Evolutionary conservation across 2,113 vertebrate genomes (phyloP).

Genomic region (Hydropotes inermis): DNA sequence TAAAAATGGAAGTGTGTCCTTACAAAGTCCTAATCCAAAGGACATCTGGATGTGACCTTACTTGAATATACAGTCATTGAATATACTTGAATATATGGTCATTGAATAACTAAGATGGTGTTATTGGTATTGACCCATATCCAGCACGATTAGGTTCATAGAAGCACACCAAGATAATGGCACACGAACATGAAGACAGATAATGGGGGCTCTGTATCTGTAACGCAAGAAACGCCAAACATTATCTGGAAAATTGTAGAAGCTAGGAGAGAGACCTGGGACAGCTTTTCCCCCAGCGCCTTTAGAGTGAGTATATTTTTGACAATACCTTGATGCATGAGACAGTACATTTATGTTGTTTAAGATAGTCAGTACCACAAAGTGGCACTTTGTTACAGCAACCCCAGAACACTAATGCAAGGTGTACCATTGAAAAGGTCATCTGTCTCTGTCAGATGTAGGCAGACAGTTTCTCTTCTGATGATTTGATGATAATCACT

Average conservation of each 20-base stretch:
- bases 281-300: rapidly evolving
- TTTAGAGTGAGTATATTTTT: background rate
- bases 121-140: background rate
- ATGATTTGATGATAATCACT: background rate
- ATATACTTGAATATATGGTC: background rate
- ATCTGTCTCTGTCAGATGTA: background rate
- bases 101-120: background rate
- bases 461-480: background rate
- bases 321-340: background rate
- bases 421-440: rapidly evolving
- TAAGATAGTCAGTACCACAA: background rate
- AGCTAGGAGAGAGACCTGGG: background rate
- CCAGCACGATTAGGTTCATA: background rate
- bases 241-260: background rate
- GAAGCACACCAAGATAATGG: background rate
- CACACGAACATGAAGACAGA: background rate
- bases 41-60: background rate
- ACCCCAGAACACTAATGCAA: background rate
- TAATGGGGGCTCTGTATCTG: background rate
- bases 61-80: background rate
- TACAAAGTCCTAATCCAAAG: background rate
- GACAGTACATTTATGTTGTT: background rate
- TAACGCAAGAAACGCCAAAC: background rate
- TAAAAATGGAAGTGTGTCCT: background rate
- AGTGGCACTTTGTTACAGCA: background rate